These are phyloP conservation scores for Albula glossodonta DNA, from an alignment of 2,113 vertebrate genomes.

Conservation along the genomic window DNA sequence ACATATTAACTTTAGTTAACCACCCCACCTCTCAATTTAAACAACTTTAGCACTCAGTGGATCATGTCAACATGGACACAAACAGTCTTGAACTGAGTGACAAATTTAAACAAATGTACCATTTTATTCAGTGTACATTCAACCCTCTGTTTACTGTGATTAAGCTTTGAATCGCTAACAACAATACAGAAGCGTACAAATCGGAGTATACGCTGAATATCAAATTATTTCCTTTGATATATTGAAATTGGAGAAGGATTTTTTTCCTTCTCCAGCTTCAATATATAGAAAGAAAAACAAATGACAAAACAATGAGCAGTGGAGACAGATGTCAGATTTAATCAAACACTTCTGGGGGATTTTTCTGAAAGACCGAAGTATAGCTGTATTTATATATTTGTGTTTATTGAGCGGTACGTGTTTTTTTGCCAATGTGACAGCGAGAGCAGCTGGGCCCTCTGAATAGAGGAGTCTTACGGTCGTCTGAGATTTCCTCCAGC, in stretches of 20 bases:
- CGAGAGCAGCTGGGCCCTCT: not conserved
- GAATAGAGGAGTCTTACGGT: constrained; percentile 5
- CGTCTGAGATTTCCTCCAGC: constrained; percentile 8
- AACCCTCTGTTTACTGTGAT: too few species aligned
- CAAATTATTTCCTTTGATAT: not conserved
- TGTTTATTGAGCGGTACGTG: constrained; percentile 5
- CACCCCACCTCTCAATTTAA: too few species aligned
- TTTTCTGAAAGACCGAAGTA: not conserved
- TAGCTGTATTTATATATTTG: not conserved
- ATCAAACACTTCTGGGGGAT: not conserved
- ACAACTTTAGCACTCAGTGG: too few species aligned
- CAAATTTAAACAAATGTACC: too few species aligned
- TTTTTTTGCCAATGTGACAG: constrained; percentile 15
- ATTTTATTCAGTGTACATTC: too few species aligned
- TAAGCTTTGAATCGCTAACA: too few species aligned
- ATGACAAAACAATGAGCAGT: not conserved
- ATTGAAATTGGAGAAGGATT: not conserved
- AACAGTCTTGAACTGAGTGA: too few species aligned
- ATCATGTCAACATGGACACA: too few species aligned
- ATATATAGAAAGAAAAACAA: not conserved
- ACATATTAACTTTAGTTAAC: too few species aligned
- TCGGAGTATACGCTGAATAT: not conserved
- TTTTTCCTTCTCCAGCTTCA: too few species aligned
- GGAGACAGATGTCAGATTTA: not conserved
- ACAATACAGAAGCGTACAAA: not conserved